Percentiles rank a stretch among this genome's conserved stretches.
Conservation (phyloP, 1,140 invertebrate genomes). For the Platyura marginata region DNA sequence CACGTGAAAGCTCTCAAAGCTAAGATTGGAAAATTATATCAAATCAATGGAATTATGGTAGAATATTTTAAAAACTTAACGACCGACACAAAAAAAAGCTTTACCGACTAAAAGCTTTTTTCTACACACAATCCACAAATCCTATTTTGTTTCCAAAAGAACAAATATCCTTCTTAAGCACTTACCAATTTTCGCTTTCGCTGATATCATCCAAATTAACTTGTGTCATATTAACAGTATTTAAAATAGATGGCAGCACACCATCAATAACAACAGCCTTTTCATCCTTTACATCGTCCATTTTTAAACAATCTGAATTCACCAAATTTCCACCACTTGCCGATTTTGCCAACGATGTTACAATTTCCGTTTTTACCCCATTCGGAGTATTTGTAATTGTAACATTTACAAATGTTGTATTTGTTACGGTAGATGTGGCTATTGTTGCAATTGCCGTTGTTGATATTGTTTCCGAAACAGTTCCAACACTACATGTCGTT, state of each 20-base stretch:
- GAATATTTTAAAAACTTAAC: too few relatives aligned
- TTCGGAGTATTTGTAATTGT: slow-evolving; percentile 4
- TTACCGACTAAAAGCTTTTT: too few relatives aligned
- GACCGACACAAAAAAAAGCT: too few relatives aligned
- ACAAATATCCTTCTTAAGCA: too few relatives aligned
- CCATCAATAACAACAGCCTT: background rate
- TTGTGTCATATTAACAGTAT: too few relatives aligned
- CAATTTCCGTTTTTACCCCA: slow-evolving; percentile 2
- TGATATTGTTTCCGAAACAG: slow-evolving; percentile 4
- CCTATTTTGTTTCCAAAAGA: too few relatives aligned
- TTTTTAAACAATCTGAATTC: background rate
- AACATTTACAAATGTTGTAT: slow-evolving; percentile 4
- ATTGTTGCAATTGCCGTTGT: slow-evolving; percentile 8
- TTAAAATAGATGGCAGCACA: background rate
- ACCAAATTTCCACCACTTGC: background rate
- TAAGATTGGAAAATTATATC: too few relatives aligned
- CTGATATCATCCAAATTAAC: too few relatives aligned
- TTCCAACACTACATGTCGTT: slow-evolving; percentile 8
- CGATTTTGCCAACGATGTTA: slow-evolving; percentile 6
- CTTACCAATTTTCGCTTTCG: too few relatives aligned
- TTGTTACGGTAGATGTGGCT: slow-evolving; percentile 5
- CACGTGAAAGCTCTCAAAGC: too few relatives aligned
- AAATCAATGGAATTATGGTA: too few relatives aligned
- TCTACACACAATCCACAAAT: too few relatives aligned
- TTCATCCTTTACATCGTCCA: background rate